Percentiles rank a stretch among this genome's conserved stretches.
Evolutionary conservation across 92 coral and sea anemone genomes (phyloP).

Genomic region (Phenganax marumi): DNA sequence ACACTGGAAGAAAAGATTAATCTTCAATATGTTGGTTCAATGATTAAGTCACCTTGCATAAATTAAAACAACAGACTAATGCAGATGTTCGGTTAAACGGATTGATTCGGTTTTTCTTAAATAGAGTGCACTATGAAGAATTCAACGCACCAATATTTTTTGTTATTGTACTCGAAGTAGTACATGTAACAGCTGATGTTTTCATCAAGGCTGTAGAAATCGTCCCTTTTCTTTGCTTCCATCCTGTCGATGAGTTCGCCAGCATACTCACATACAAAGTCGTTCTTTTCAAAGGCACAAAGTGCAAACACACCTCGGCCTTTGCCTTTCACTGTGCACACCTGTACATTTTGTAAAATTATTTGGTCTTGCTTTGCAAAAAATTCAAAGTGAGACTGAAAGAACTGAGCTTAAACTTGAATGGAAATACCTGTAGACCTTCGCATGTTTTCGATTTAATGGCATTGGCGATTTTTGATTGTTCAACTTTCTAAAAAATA

Average conservation of each 20-base stretch:
- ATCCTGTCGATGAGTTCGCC: slow-evolving; percentile 75
- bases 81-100: no score
- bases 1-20: slow-evolving; percentile 55
- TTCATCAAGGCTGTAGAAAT: slow-evolving; percentile 64
- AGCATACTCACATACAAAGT: slow-evolving; percentile 93
- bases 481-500: slow-evolving; percentile 69
- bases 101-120: not conserved
- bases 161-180: slow-evolving; percentile 77
- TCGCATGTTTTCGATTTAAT: slow-evolving; percentile 69
- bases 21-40: not conserved
- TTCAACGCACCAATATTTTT: slow-evolving; percentile 80
- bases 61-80: not conserved
- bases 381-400: not conserved
- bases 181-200: slow-evolving; percentile 95
- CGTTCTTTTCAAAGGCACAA: slow-evolving; percentile 62
- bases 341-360: slow-evolving; percentile 44
- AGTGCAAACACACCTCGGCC: slow-evolving; percentile 93
- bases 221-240: slow-evolving; percentile 80
- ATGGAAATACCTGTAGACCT: slow-evolving; percentile 71
- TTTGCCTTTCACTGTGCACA: slow-evolving; percentile 79
- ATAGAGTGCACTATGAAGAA: not conserved
- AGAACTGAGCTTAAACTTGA: not conserved
- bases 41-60: not conserved
- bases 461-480: slow-evolving; percentile 64
- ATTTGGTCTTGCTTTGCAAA: not conserved